A percentile compares a stretch with the other conserved stretches of the same genome.
phyloP scores from a whole-genome alignment of 2,888 invertebrate species.

The Dorcus parallelipipedus region DNA sequence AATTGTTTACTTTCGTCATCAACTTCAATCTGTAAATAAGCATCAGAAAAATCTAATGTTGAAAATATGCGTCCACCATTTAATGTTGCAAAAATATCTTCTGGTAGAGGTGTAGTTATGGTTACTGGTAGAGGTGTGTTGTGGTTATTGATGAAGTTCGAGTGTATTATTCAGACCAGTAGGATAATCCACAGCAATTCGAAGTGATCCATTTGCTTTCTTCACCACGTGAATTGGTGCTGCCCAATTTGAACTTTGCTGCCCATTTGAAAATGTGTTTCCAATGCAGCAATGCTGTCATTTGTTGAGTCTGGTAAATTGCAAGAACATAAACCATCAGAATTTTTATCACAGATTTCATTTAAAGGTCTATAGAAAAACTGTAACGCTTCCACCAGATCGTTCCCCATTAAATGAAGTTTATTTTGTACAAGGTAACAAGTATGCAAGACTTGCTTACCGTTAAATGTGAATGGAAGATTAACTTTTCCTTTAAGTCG shows the following conservation, averaged over 20 bases:
- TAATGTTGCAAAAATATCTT: slow-evolving; percentile 14
- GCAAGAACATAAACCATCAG: too few species aligned
- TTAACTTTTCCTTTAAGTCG: too few species aligned
- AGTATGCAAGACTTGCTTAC: too few species aligned
- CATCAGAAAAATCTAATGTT: slow-evolving; percentile 6
- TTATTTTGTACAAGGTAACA: too few species aligned
- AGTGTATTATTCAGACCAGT: slow-evolving; percentile 22
- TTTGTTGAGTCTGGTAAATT: too few species aligned
- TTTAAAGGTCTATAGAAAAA: too few species aligned
- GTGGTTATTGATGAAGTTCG: slow-evolving; percentile 22
- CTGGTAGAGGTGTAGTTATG: slow-evolving; percentile 23
- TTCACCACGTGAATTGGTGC: slow-evolving; percentile 34
- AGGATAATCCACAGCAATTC: slow-evolving; percentile 28
- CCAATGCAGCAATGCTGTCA: too few species aligned
- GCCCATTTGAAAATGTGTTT: neutral
- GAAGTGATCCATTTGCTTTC: slow-evolving; percentile 28
- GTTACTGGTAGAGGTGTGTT: slow-evolving; percentile 21
- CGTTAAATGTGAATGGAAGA: too few species aligned
- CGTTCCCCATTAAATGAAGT: too few species aligned
- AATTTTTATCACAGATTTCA: too few species aligned
- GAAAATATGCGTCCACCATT: slow-evolving; percentile 2
- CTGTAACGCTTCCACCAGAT: too few species aligned
- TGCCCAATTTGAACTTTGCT: slow-evolving; percentile 30
- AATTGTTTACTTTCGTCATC: slow-evolving; percentile 8
- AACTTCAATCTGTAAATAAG: slow-evolving; percentile 11